Evolutionary conservation across 1,140 invertebrate genomes (phyloP).

Genomic region (Trichonephila clavipes): DNA sequence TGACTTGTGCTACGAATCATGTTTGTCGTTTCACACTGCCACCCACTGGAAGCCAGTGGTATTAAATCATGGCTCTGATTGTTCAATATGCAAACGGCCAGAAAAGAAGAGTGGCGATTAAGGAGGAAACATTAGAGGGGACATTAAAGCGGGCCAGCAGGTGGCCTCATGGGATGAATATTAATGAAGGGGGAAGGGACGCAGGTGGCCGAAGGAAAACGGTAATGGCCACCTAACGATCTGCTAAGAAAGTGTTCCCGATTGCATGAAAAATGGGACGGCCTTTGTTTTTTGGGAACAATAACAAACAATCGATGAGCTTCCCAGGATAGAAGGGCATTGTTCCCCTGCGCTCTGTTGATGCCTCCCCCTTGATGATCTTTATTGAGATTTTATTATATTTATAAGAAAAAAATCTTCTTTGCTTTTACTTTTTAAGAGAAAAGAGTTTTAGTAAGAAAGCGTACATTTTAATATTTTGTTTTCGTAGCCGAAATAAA

Average conservation of each 20-base stretch:
- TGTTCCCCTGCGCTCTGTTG: neutral
- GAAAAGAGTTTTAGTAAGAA: no score
- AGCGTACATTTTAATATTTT: no score
- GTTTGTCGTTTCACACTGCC: neutral
- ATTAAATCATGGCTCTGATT: slow-evolving; percentile 28
- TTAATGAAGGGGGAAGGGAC: slow-evolving; percentile 62
- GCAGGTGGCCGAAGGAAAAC: slow-evolving; percentile 64
- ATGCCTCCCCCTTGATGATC: neutral
- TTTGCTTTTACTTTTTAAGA: no score
- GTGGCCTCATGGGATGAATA: slow-evolving; percentile 72
- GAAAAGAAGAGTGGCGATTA: slow-evolving; percentile 45
- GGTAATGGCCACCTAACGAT: slow-evolving; percentile 75
- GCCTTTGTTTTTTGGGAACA: slow-evolving; percentile 14
- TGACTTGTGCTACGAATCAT: neutral
- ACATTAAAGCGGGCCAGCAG: slow-evolving; percentile 60
- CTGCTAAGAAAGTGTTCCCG: slow-evolving; percentile 62
- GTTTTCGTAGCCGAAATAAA: no score
- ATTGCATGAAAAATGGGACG: slow-evolving; percentile 68
- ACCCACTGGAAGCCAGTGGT: neutral
- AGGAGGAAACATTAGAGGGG: slow-evolving; percentile 60
- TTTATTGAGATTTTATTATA: slow-evolving; percentile 31
- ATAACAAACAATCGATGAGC: slow-evolving; percentile 45
- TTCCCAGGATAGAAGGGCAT: neutral
- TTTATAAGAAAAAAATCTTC: neutral
- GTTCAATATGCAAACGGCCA: slow-evolving; percentile 55